Conservation (phyloP, 2,797 vertebrate species). For the Mastacembelus armatus region DNA sequence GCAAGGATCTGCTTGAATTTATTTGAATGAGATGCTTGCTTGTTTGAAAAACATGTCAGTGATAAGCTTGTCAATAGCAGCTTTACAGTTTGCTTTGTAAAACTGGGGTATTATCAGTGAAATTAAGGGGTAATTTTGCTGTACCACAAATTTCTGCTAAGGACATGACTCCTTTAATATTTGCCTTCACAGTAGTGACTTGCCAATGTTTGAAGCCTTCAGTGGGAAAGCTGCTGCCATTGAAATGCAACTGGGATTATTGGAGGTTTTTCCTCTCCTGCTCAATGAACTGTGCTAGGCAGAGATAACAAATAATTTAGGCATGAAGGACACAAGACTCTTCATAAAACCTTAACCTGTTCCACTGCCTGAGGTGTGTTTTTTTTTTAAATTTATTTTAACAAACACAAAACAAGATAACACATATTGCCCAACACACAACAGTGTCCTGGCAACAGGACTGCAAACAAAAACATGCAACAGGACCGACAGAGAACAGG, state of each 20-base stretch:
- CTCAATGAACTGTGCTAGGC: neutral
- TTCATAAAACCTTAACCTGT: constrained; percentile 40
- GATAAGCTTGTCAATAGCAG: neutral
- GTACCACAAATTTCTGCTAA: too few species aligned
- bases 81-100: constrained; percentile 1
- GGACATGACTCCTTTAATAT: constrained; percentile 1
- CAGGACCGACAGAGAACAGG: too few species aligned
- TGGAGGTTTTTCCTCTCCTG: neutral
- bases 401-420: too few species aligned
- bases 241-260: neutral
- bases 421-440: too few species aligned
- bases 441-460: too few species aligned
- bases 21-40: constrained; percentile 12
- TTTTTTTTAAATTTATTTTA: too few species aligned
- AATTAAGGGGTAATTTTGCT: too few species aligned
- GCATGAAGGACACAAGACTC: constrained; percentile 32
- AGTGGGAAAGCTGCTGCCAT: constrained; percentile 6
- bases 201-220: constrained; percentile 27
- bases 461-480: too few species aligned
- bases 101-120: neutral
- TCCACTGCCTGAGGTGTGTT: constrained; percentile 30
- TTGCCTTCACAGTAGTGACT: constrained; percentile 16
- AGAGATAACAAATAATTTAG: constrained; percentile 29
- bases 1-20: neutral
- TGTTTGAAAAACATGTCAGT: constrained; percentile 13